Conservation (phyloP, 2,113 vertebrate genomes). For the Podarcis cretensis region DNA sequence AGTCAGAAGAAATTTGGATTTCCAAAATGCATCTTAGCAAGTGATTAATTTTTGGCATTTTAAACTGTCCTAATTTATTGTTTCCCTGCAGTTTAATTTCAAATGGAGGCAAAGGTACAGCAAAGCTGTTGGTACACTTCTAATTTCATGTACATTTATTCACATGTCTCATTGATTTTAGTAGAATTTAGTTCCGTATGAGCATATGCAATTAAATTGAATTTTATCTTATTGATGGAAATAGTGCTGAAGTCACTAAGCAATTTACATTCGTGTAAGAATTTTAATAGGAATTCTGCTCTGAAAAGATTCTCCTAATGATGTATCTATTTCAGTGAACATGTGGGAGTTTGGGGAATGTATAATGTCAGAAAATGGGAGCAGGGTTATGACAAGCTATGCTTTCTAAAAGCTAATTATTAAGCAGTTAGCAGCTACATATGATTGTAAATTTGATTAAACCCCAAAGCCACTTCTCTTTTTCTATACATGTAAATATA, state of each 20-base stretch:
- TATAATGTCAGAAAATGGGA: constrained; percentile 68
- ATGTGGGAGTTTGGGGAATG: constrained; percentile 75
- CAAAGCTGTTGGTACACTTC: neutral
- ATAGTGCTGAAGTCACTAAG: neutral
- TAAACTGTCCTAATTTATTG: neutral
- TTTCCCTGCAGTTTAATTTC: neutral
- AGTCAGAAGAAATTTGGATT: neutral
- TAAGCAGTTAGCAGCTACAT: constrained; percentile 55
- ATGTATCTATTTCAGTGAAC: constrained; percentile 70
- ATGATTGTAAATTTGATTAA: constrained; percentile 48
- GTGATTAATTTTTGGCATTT: rapidly evolving
- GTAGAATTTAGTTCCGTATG: neutral
- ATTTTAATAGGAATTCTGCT: constrained; percentile 58
- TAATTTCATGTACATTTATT: neutral
- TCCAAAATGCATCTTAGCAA: neutral
- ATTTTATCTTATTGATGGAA: neutral
- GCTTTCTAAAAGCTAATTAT: constrained; percentile 65
- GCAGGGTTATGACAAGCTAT: constrained; percentile 63
- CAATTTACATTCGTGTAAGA: constrained; percentile 32
- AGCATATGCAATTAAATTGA: neutral
- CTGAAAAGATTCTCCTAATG: constrained; percentile 69
- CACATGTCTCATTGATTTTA: neutral
- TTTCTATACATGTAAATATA: neutral
- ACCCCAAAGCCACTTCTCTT: neutral
- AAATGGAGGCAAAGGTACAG: neutral